A percentile compares a stretch with the other conserved stretches of the same genome.
phyloP scores from a whole-genome alignment of 2,113 vertebrate species.

The Neopipo cinnamomea region DNA sequence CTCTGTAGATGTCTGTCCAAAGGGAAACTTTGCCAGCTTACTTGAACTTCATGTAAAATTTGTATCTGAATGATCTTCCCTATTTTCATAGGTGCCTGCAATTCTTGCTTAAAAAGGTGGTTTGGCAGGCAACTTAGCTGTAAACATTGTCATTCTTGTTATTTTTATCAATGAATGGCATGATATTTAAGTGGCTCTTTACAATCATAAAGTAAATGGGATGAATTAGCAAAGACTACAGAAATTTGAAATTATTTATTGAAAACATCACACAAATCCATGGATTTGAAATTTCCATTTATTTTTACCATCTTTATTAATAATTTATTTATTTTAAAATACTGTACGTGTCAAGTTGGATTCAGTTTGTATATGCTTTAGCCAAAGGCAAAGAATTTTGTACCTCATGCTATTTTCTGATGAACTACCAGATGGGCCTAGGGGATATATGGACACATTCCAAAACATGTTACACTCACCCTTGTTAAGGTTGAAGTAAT shows the following conservation, averaged over 20 bases:
- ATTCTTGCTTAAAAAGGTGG: background rate
- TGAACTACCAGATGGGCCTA: background rate
- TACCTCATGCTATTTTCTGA: background rate
- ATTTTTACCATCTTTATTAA: background rate
- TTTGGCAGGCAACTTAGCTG: background rate
- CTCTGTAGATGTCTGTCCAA: background rate
- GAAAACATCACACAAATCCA: background rate
- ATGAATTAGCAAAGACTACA: background rate
- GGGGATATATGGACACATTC: background rate
- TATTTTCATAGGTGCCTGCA: background rate
- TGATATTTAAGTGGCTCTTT: background rate
- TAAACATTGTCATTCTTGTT: accelerated
- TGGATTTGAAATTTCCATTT: background rate
- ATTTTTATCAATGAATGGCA: background rate
- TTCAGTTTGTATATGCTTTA: background rate
- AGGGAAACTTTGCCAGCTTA: background rate
- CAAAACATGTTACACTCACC: background rate
- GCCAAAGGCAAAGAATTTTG: background rate
- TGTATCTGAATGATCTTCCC: background rate
- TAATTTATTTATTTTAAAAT: background rate
- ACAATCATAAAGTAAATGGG: background rate
- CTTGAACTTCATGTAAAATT: background rate
- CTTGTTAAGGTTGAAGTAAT: background rate
- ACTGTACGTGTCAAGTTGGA: background rate
- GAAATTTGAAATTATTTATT: background rate